Percentiles rank a stretch among this genome's conserved stretches.
These are phyloP conservation scores for Acanthochromis polyacanthus DNA, from an alignment of 2,113 vertebrate species.

Conservation along the genomic window DNA sequence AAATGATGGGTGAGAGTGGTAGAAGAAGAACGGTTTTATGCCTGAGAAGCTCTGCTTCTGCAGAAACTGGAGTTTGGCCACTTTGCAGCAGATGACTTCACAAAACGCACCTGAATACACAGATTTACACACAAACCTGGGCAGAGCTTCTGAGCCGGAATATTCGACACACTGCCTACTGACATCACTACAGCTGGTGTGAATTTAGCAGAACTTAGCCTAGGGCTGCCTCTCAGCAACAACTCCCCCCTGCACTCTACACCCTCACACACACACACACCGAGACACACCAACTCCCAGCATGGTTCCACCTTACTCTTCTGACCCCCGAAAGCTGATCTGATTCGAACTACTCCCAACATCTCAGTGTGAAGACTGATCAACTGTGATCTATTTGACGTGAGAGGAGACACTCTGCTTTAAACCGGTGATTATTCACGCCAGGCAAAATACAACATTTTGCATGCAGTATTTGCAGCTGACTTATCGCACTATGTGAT, in stretches of 20 bases:
- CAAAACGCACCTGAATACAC: conserved; percentile 86
- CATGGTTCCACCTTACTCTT: conserved; percentile 28
- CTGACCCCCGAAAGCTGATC: conserved; percentile 45
- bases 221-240: conserved; percentile 44
- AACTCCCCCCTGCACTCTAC: background rate
- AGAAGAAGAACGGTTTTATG: conserved; percentile 69
- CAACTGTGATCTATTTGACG: conserved; percentile 34
- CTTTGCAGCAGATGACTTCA: conserved; percentile 78
- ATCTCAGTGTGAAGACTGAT: conserved; percentile 40
- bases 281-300: conserved; percentile 9
- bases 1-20: conserved; percentile 64
- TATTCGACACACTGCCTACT: conserved; percentile 80
- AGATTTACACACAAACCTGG: conserved; percentile 82
- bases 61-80: conserved; percentile 72
- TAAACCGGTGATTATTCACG: background rate
- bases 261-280: conserved; percentile 11
- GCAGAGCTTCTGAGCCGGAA: conserved; percentile 74
- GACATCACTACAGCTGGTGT: conserved; percentile 87
- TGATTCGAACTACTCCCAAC: conserved; percentile 51
- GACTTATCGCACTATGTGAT: background rate
- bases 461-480: background rate
- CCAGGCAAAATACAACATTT: background rate
- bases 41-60: conserved; percentile 64
- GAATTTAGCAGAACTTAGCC: conserved; percentile 76
- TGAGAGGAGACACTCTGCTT: background rate